phyloP scores from a whole-genome alignment of 2,888 invertebrate genomes.

The Masnerella sp. region DNA sequence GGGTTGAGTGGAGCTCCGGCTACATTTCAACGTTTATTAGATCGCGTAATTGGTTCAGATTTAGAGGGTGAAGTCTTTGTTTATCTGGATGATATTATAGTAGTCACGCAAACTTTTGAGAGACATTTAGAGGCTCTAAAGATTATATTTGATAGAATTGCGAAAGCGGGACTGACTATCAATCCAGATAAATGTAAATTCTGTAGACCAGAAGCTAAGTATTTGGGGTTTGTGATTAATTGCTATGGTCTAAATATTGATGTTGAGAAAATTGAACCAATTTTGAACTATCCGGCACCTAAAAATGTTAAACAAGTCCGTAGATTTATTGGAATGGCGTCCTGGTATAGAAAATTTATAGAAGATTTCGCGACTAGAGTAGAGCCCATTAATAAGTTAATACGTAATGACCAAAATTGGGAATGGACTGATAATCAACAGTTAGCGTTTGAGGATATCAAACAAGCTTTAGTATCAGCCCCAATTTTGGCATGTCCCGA shows the following conservation, averaged over 20 bases:
- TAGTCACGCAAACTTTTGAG: conserved; percentile 30
- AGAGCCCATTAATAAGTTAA: conserved; percentile 20
- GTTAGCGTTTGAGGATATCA: conserved; percentile 9
- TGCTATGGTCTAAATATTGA: conserved; percentile 13
- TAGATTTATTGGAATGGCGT: conserved; percentile 31
- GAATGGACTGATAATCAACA: conserved; percentile 9
- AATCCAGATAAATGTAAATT: conserved; percentile 19
- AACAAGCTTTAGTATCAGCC: conserved; percentile 18
- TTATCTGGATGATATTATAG: conserved; percentile 36
- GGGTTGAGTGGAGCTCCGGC: conserved; percentile 29
- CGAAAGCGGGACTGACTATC: conserved; percentile 8
- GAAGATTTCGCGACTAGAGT: conserved; percentile 5
- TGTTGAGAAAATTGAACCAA: conserved; percentile 18
- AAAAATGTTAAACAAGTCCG: conserved; percentile 26
- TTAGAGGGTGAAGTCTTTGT: conserved; percentile 22
- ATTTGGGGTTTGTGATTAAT: conserved; percentile 29
- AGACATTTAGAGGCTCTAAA: conserved; percentile 22
- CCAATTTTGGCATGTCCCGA: conserved; percentile 59
- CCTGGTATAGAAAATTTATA: conserved; percentile 27
- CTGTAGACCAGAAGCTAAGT: conserved; percentile 20
- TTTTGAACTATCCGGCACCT: conserved; percentile 21
- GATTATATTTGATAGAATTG: conserved; percentile 16
- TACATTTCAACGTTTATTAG: conserved; percentile 26
- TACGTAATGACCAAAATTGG: conserved; percentile 11
- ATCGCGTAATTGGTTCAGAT: conserved; percentile 9